A percentile compares a stretch with the other conserved stretches of the same genome.
phyloP scores from a whole-genome alignment of 2,797 vertebrate species.

The Linurgus olivaceus region DNA sequence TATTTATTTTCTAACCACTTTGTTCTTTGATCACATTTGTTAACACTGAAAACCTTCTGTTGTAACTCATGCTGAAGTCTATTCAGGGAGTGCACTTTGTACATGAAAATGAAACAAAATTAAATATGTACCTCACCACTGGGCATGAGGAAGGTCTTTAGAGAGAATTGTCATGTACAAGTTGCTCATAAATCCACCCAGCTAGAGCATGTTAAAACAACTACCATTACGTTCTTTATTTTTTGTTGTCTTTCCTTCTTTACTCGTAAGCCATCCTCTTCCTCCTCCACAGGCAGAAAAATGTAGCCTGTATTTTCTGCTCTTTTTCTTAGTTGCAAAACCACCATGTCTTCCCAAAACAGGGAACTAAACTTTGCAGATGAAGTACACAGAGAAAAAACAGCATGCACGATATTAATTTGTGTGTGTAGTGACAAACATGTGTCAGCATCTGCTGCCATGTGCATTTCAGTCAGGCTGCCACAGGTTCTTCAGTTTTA shows the following conservation, averaged over 20 bases:
- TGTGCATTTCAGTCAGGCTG: background rate
- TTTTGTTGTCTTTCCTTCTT: background rate
- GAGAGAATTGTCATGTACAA: background rate
- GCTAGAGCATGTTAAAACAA: constrained; percentile 9
- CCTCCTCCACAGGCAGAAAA: background rate
- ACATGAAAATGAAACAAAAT: background rate
- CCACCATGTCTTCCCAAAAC: background rate
- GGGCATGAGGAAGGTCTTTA: background rate
- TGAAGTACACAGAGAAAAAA: background rate
- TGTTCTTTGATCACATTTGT: constrained; percentile 25
- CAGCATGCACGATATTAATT: background rate
- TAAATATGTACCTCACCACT: background rate
- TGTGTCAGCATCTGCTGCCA: background rate
- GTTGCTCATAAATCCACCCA: constrained; percentile 9
- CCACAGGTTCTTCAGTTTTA: background rate
- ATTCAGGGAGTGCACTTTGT: background rate
- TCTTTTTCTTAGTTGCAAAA: background rate
- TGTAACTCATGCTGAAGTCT: background rate
- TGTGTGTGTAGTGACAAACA: background rate
- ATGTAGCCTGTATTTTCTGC: background rate
- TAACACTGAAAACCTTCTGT: background rate
- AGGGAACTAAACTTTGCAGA: background rate
- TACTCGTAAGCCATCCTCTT: background rate
- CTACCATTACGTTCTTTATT: background rate
- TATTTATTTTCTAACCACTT: background rate